Evolutionary conservation across 1,140 invertebrate genomes (phyloP), one percentile per base, ranked within the genome.

Genomic region (Drosophila carrolli): DNA sequence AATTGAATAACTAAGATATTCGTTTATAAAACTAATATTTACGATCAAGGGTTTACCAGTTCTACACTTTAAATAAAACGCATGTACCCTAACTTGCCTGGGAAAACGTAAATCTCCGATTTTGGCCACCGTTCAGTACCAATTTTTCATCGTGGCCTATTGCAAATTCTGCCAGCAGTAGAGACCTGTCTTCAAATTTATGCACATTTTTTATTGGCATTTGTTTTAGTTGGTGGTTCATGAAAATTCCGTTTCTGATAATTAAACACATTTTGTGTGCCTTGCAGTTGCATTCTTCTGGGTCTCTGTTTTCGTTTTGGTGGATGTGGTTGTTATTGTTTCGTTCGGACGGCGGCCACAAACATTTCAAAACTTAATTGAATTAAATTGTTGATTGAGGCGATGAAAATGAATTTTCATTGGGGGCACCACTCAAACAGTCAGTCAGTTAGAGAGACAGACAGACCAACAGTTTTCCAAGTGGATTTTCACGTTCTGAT

Each of bases 341-440:
- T 56, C 44, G 11, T 38, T 35, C 41, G 51, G 27, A 23, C 53
- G 51, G 43, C 65, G 61, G 59, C 77, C 72, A 67, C 61, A 76
- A 79, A 72, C 62, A 66, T 79, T 73, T 72, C 56, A 57, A 78
- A 86, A 82, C 78, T 71, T 88, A 88, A 88, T 86, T 86, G 71
- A 82, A 85, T 81, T 81, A 86, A 86, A 65, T 65, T 81, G 81
- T 81, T 84, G 81, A 85, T 68, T 81, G 81, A 77, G 59, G 81
- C 81, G 81, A 68, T 84, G 81, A 85, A 83, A 85, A 81, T 81
- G 77, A 80, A 81, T 85, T 84, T 76, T 65, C 80, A 83, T 78
- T 79, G 61, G 35, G 59, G 40, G 40, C 32, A 44, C 10, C 51
- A 58, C 37, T 57, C 65, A 65, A 65, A 16, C 65, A 51, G 47